Percentiles rank a stretch among this genome's conserved stretches.
Conservation (phyloP, 2,113 vertebrate species). For the Psilopsiagon aymara region DNA sequence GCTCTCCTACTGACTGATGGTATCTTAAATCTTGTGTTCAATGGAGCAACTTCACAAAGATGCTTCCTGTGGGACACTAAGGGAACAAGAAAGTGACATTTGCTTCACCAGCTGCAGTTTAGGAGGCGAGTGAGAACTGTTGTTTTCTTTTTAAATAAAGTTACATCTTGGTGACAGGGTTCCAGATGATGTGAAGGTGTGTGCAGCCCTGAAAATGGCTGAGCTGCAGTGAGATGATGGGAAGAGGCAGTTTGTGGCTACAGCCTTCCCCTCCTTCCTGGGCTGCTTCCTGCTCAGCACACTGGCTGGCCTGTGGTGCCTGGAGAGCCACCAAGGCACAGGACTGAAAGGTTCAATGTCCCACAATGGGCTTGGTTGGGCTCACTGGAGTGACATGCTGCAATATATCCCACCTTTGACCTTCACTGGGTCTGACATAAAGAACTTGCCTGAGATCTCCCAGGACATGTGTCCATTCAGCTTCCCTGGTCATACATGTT, state of each 20-base stretch:
- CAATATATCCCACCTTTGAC: not conserved
- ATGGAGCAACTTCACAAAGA: slow-evolving; percentile 14
- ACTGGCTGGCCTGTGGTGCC: not conserved
- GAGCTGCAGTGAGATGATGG: rapidly evolving
- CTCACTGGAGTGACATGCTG: not conserved
- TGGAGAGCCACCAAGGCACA: not conserved
- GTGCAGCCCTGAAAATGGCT: not conserved
- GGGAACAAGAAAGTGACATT: not conserved
- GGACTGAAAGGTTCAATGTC: not conserved
- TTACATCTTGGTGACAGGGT: not conserved
- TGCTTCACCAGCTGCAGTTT: not conserved
- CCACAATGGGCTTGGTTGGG: not conserved
- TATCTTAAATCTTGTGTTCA: slow-evolving; percentile 37
- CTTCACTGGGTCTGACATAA: not conserved
- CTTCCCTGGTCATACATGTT: not conserved
- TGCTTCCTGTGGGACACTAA: slow-evolving; percentile 22
- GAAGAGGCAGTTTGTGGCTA: not conserved
- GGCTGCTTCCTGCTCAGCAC: not conserved
- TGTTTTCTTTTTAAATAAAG: not conserved
- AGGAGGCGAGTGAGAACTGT: not conserved
- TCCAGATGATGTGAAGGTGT: not conserved
- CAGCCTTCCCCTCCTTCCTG: not conserved
- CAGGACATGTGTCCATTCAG: not conserved
- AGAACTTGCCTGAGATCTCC: not conserved
- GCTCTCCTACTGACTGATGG: not conserved